These are phyloP conservation scores for Paratilapia polleni DNA, from an alignment of 2,113 vertebrate genomes.

Conservation along the genomic window DNA sequence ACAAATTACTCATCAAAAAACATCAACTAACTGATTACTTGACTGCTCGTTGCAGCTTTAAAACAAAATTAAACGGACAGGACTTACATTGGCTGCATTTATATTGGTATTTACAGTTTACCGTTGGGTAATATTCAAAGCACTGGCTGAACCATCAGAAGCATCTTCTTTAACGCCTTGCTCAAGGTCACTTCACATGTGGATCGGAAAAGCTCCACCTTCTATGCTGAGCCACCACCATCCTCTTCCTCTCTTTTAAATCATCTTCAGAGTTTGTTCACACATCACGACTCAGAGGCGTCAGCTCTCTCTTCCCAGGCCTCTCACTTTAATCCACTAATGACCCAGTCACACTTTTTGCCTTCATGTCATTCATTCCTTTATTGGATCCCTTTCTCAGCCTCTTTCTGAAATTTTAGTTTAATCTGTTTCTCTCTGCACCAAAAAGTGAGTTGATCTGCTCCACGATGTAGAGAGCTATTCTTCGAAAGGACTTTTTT, in stretches of 20 bases:
- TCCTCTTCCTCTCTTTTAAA: background rate
- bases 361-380: background rate
- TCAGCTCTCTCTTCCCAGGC: background rate
- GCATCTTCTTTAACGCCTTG: background rate
- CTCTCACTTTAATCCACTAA: background rate
- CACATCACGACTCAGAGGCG: background rate
- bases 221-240: background rate
- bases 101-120: too few relatives aligned
- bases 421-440: background rate
- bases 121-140: background rate
- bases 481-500: constrained; percentile 58
- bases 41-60: too few relatives aligned
- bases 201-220: background rate
- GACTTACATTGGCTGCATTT: too few relatives aligned
- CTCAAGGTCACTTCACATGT: background rate
- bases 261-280: too few relatives aligned
- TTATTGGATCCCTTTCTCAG: background rate
- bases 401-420: too few relatives aligned
- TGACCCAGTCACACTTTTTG: background rate
- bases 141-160: background rate
- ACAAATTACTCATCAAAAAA: too few relatives aligned
- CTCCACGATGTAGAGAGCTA: constrained; percentile 12
- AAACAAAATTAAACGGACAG: too few relatives aligned
- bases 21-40: too few relatives aligned
- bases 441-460: background rate